Conservation (phyloP, 2,888 invertebrate genomes). For the Odontocerum albicorne region DNA sequence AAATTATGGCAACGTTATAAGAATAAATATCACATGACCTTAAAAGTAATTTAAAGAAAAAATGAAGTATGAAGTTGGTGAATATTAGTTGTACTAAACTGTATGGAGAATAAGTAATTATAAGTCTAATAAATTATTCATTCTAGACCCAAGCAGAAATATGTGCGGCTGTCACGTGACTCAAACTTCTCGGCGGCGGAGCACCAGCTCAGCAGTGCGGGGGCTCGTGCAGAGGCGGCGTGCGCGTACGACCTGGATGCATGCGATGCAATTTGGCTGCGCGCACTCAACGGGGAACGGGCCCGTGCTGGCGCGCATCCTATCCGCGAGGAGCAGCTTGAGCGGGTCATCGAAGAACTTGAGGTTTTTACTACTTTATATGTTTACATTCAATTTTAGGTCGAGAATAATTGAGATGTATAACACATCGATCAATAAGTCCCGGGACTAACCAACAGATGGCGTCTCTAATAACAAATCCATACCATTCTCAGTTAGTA, state of each 20-base stretch:
- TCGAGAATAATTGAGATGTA: background rate
- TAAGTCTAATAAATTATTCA: conserved; percentile 33
- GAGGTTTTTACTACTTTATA: conserved; percentile 58
- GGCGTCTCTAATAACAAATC: no score
- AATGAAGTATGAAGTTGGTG: no score
- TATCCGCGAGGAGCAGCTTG: conserved; percentile 85
- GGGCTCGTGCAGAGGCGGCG: conserved; percentile 85
- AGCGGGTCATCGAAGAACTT: conserved; percentile 87
- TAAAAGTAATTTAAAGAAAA: no score
- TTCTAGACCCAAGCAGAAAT: conserved; percentile 88
- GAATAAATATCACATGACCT: no score
- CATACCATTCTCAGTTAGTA: no score
- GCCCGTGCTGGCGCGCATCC: conserved; percentile 72
- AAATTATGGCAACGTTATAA: no score
- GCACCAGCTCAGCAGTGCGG: conserved; percentile 84
- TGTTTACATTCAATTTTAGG: background rate
- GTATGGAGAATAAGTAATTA: conserved; percentile 7
- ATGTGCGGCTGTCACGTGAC: conserved; percentile 87
- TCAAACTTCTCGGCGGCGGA: conserved; percentile 81
- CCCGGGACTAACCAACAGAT: no score
- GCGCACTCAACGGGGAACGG: conserved; percentile 84
- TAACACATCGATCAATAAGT: no score
- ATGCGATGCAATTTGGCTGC: conserved; percentile 88
- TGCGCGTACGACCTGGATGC: conserved; percentile 96
- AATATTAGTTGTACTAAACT: no score